These are phyloP conservation scores for Indri indri DNA, from an alignment of 2,113 vertebrate species.

Conservation along the genomic window DNA sequence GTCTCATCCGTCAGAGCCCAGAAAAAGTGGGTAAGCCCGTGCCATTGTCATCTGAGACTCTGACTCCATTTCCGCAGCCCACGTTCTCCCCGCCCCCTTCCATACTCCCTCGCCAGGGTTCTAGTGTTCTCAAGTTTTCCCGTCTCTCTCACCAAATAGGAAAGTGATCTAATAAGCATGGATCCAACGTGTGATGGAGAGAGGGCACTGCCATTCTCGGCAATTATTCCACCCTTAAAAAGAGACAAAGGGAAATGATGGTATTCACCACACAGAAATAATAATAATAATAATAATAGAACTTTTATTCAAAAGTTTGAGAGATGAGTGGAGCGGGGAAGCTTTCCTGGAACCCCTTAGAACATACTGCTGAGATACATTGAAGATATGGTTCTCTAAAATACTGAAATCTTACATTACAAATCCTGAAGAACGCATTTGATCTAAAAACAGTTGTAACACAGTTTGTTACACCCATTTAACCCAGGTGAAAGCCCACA, in stretches of 20 bases:
- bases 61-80: background rate
- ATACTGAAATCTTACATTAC: background rate
- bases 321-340: background rate
- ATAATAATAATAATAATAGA: background rate
- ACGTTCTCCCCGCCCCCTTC: rapidly evolving
- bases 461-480: background rate
- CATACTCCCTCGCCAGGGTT: background rate
- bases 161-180: conserved; percentile 3
- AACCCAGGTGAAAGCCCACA: background rate
- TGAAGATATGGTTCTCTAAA: background rate
- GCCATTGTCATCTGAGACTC: no score
- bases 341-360: background rate
- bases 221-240: background rate
- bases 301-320: background rate
- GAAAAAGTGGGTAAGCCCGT: background rate
- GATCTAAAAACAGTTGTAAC: background rate
- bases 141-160: background rate
- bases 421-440: background rate
- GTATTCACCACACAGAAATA: background rate
- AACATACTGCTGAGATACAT: background rate
- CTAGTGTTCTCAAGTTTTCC: background rate
- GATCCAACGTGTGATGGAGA: background rate
- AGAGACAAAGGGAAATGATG: background rate
- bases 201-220: background rate
- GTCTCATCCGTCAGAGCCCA: background rate